Conservation (phyloP, 2,797 vertebrate genomes). For the Dermochelys coriacea region DNA sequence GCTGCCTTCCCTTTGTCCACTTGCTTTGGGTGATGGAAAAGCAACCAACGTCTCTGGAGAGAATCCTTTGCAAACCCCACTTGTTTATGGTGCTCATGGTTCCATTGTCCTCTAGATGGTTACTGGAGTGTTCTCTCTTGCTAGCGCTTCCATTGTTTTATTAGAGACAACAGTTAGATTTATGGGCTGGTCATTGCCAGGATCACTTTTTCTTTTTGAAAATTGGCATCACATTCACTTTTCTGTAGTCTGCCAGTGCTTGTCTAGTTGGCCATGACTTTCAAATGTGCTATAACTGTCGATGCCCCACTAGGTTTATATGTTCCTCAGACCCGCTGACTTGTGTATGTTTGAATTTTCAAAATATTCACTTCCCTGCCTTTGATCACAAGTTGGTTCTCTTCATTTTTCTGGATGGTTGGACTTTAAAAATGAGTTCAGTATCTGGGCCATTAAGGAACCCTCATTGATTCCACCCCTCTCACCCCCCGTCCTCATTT, state of each 20-base stretch:
- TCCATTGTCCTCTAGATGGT: background rate
- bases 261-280: background rate
- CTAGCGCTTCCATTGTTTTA: background rate
- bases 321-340: background rate
- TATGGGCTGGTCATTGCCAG: background rate
- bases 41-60: background rate
- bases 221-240: background rate
- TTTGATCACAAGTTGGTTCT: slow-evolving; percentile 17
- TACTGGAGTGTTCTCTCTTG: background rate
- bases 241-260: background rate
- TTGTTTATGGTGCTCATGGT: background rate
- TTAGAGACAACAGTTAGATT: background rate
- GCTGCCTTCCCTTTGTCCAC: background rate
- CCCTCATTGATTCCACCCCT: background rate
- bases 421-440: background rate
- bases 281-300: slow-evolving; percentile 15
- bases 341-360: background rate
- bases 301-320: background rate
- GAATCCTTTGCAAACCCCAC: background rate
- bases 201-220: background rate
- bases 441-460: background rate
- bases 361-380: slow-evolving; percentile 22
- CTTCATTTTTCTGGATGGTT: background rate
- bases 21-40: background rate
- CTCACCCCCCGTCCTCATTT: background rate